These are phyloP conservation scores for Atethmia centrago DNA, from an alignment of 2,888 invertebrate genomes.

Conservation along the genomic window DNA sequence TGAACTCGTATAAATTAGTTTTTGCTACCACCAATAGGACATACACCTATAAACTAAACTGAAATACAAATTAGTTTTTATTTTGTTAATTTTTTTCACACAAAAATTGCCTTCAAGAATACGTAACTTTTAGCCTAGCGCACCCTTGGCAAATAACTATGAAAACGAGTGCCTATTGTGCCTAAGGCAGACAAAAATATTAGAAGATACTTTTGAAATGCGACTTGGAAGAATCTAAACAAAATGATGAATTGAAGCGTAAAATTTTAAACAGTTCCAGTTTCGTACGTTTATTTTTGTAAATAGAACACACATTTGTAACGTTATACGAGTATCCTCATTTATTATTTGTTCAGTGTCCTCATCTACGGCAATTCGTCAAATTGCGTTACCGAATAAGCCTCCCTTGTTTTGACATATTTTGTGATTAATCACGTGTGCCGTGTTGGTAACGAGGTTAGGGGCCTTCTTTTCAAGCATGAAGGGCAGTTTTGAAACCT, in stretches of 20 bases:
- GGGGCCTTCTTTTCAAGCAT: not conserved
- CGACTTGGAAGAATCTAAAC: not conserved
- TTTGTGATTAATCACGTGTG: conserved; percentile 29
- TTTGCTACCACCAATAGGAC: conserved; percentile 21
- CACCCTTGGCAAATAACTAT: not conserved
- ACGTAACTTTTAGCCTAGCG: too few species aligned
- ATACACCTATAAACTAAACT: conserved; percentile 19
- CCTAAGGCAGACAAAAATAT: too few species aligned
- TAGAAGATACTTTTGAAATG: too few species aligned
- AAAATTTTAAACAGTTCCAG: not conserved
- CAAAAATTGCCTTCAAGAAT: not conserved
- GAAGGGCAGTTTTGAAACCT: too few species aligned
- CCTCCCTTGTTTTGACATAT: conserved; percentile 40
- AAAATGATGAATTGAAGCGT: not conserved
- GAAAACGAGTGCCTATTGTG: too few species aligned
- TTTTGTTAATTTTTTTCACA: conserved; percentile 9
- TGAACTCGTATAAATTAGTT: conserved; percentile 37
- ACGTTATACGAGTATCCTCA: conserved; percentile 13
- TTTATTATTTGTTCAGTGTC: conserved; percentile 43
- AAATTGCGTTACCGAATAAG: conserved; percentile 35
- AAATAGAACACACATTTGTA: conserved; percentile 28
- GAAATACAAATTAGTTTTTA: conserved; percentile 12
- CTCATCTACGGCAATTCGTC: conserved; percentile 35
- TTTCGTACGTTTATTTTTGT: conserved; percentile 19
- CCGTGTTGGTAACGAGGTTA: not conserved